Base-by-base conservation (phyloP, 23 tunicate genomes). In the Phallusia fumigata region DNA sequence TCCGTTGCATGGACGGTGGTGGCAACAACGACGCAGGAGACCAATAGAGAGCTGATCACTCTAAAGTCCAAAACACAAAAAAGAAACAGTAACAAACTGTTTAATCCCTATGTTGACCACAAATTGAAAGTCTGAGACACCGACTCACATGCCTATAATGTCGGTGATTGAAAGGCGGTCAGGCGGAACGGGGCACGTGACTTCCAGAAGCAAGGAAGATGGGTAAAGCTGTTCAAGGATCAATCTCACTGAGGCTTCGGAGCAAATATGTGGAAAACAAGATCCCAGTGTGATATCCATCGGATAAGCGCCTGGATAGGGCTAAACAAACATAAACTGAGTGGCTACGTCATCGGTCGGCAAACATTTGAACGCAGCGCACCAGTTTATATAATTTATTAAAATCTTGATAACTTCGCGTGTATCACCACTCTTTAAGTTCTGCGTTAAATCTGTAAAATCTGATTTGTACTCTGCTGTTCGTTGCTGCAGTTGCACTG, bases 231-330 rank as follows among this genome's bases (percentile, higher is more conserved):
- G 65, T 18, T 22, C 0, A 32, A 83, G 69, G 16, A 58, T 75
- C 19, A 35, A 21, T 47, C 36, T 13, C 44, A 83, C 86, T 0
- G 77, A 24, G 32, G 36, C 13, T 30, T 83, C 78, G 31, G 84
- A 64, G 36, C 92, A 88, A 24, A 65, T 34, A 0, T 51, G 78
- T 78, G 92, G 92, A 79, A 88, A 88, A 52, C 92, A 88, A 50
- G 49, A 52, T 72, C 87, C 92, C 64, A 53, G 18, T 0, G 83
- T 72, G 12, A 73, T 52, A 51, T 82, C 87, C 3, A 88, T 24
- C 18, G 92, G 92, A 18, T 77, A 76, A 0, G 87, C 92, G 34
- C 36, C 34, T 32, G 28, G 73, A 16, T 52, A 52, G 2, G 36
- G 31, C 72, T 52, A 15, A 79, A 22, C 45, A 33, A 75, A 31